Conservation (phyloP, 92 coral and sea anemone species). For the Phenganax subtilis region DNA sequence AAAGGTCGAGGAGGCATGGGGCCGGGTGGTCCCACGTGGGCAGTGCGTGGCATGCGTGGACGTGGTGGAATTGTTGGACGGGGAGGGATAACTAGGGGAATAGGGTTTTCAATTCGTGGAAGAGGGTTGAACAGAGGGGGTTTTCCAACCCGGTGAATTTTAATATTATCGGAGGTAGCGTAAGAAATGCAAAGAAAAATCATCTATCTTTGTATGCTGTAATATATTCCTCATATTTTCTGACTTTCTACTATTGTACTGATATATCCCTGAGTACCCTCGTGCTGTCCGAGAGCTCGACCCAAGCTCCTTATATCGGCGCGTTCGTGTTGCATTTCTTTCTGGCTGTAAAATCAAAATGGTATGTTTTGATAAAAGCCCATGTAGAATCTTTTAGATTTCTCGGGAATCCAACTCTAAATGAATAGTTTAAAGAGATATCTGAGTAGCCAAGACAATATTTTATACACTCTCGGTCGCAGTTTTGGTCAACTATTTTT, state of each 20-base stretch:
- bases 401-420: not conserved
- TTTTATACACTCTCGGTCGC: not conserved
- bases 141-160: conserved; percentile 24
- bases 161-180: too few relatives aligned
- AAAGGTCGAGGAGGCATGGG: conserved; percentile 68
- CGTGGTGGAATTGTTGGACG: conserved; percentile 69
- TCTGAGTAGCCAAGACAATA: not conserved
- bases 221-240: too few relatives aligned
- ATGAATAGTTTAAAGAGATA: not conserved
- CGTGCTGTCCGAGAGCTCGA: not conserved
- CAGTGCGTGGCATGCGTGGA: conserved; percentile 63
- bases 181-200: too few relatives aligned
- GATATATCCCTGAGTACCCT: not conserved
- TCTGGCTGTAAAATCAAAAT: conserved; percentile 20
- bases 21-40: conserved; percentile 55
- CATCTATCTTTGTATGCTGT: too few relatives aligned
- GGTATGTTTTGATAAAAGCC: conserved; percentile 15
- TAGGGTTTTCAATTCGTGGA: conserved; percentile 68
- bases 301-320: not conserved
- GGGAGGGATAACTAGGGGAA: conserved; percentile 64
- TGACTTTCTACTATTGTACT: not conserved
- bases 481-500: not conserved
- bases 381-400: not conserved
- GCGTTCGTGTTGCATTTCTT: conserved; percentile 17
- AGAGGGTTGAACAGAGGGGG: conserved; percentile 47